These are phyloP conservation scores for Oncorhynchus clarkii DNA, from an alignment of 2,113 vertebrate genomes.

Conservation along the genomic window DNA sequence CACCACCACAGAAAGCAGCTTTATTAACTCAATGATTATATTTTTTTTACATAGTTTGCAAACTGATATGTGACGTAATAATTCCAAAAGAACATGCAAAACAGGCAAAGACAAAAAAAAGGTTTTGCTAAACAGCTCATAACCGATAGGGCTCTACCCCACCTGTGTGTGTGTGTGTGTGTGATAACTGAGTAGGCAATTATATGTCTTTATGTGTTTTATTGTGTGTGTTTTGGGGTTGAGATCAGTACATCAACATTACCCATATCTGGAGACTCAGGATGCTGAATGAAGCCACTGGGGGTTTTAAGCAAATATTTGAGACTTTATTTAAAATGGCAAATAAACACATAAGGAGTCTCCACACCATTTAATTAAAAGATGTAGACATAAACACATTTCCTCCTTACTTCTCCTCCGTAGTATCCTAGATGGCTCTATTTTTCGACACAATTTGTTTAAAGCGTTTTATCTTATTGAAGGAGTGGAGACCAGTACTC, in stretches of 20 bases:
- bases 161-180: no score
- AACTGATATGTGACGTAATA: no score
- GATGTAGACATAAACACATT: conserved; percentile 57
- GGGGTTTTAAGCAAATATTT: conserved; percentile 66
- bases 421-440: conserved; percentile 45
- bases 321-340: conserved; percentile 56
- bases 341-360: conserved; percentile 56
- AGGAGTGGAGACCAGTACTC: conserved; percentile 22
- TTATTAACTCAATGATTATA: no score
- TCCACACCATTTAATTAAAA: conserved; percentile 52
- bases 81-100: no score
- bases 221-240: conserved; percentile 5
- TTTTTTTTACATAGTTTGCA: no score
- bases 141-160: no score
- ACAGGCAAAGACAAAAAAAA: no score
- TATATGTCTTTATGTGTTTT: no score
- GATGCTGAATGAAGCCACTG: conserved; percentile 55
- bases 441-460: conserved; percentile 19
- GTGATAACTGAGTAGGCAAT: no score
- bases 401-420: conserved; percentile 16
- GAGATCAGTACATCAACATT: conserved; percentile 46
- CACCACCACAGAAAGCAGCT: no score
- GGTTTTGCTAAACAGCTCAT: no score
- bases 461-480: not conserved
- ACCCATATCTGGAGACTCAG: conserved; percentile 52